phyloP scores from a whole-genome alignment of 2,888 invertebrate genomes.

The Ormia ochracea region DNA sequence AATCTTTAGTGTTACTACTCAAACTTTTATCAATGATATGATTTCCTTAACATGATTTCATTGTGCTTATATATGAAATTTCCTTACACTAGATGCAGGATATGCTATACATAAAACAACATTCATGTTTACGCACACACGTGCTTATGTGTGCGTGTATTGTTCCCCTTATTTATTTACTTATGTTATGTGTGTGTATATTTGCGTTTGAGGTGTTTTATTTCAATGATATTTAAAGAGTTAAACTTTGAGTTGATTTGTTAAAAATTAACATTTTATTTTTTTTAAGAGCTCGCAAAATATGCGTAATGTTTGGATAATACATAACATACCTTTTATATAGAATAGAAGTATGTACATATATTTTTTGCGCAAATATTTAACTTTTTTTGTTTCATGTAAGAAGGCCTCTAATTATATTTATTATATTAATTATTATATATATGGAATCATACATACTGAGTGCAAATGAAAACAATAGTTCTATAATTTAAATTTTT shows the following conservation, averaged over 20 bases:
- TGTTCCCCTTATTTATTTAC: background rate
- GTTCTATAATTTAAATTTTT: too few species aligned
- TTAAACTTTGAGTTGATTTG: slow-evolving; percentile 27
- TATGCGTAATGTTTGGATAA: slow-evolving; percentile 7
- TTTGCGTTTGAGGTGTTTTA: background rate
- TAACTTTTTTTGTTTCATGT: too few species aligned
- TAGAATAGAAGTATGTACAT: too few species aligned
- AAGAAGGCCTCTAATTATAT: too few species aligned
- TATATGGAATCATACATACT: too few species aligned
- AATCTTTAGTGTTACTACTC: slow-evolving; percentile 31
- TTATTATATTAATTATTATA: too few species aligned
- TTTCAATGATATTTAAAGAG: slow-evolving; percentile 48
- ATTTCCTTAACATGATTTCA: slow-evolving; percentile 31
- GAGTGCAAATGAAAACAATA: too few species aligned
- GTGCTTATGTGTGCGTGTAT: background rate
- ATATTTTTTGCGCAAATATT: too few species aligned
- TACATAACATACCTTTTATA: background rate
- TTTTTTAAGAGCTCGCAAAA: slow-evolving; percentile 1
- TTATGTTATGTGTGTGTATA: background rate
- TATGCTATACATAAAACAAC: background rate
- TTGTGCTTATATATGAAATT: slow-evolving; percentile 39
- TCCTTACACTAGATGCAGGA: background rate
- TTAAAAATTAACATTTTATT: slow-evolving; percentile 27
- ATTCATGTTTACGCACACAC: background rate
- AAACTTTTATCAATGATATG: slow-evolving; percentile 44